Evolutionary conservation across 2,888 invertebrate genomes (phyloP).

Genomic region (Eremobia ochroleuca): DNA sequence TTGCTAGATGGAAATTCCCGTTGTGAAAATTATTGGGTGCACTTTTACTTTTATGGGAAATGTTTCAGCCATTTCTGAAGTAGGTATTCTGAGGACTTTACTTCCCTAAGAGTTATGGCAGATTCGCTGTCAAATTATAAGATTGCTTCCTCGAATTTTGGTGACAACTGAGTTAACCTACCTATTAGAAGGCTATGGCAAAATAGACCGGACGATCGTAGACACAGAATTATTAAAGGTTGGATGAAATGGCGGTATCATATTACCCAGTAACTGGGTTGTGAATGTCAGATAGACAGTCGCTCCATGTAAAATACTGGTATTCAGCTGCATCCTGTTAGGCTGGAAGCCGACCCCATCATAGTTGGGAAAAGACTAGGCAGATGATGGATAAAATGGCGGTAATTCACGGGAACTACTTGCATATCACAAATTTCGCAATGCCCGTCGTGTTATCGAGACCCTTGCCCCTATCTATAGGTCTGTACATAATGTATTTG

Average conservation of each 20-base stretch:
- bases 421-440: background rate
- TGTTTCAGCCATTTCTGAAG: background rate
- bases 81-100: background rate
- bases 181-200: background rate
- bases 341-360: no score
- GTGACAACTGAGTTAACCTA: background rate
- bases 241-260: background rate
- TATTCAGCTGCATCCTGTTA: no score
- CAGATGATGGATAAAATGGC: background rate
- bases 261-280: no score
- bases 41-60: conserved; percentile 12
- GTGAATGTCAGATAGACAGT: no score
- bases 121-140: background rate
- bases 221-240: background rate
- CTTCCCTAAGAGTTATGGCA: background rate
- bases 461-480: background rate
- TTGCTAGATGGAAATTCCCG: conserved; percentile 43
- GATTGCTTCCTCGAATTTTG: background rate
- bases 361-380: no score
- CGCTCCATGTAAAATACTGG: no score
- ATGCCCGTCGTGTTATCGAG: background rate
- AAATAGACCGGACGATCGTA: background rate
- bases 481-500: background rate
- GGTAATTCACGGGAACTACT: no score
- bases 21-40: conserved; percentile 32